phyloP scores from a whole-genome alignment of 2,797 vertebrate genomes.

The Amphiprion clarkii region DNA sequence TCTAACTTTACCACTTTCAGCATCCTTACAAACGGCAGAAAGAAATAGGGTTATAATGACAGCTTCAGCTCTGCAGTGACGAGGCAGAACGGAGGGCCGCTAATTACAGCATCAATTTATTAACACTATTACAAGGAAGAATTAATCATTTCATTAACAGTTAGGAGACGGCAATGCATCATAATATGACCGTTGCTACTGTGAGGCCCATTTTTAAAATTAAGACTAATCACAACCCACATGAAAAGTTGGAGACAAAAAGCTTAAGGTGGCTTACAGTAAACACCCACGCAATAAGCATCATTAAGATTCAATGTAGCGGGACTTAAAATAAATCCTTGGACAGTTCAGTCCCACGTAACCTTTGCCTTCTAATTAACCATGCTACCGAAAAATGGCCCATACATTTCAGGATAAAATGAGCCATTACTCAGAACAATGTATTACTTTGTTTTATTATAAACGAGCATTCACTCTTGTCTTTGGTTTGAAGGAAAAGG shows the following conservation, averaged over 20 bases:
- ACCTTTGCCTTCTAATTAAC: conserved; percentile 71
- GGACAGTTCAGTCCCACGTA: conserved; percentile 54
- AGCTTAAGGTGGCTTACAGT: conserved; percentile 71
- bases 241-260: conserved; percentile 67
- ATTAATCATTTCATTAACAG: conserved; percentile 85
- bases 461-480: conserved; percentile 14
- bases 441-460: conserved; percentile 2
- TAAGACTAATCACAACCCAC: conserved; percentile 79
- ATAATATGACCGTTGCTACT: conserved; percentile 67
- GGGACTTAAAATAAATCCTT: conserved; percentile 64
- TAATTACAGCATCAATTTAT: conserved; percentile 84
- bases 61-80: conserved; percentile 54
- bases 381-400: conserved; percentile 18
- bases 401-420: conserved; percentile 50
- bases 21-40: conserved; percentile 12
- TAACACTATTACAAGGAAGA: conserved; percentile 78
- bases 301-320: conserved; percentile 68
- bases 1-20: neutral
- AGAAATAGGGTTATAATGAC: conserved; percentile 39
- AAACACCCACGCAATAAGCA: conserved; percentile 75
- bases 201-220: conserved; percentile 63
- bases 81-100: conserved; percentile 58
- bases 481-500: neutral
- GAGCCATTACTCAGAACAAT: conserved; percentile 32
- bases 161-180: conserved; percentile 78